Percentiles rank a stretch among this genome's conserved stretches.
These are phyloP conservation scores for Crambe crambe DNA, from an alignment of 37 sponge, comb jelly and placozoan genomes.

Conservation along the genomic window DNA sequence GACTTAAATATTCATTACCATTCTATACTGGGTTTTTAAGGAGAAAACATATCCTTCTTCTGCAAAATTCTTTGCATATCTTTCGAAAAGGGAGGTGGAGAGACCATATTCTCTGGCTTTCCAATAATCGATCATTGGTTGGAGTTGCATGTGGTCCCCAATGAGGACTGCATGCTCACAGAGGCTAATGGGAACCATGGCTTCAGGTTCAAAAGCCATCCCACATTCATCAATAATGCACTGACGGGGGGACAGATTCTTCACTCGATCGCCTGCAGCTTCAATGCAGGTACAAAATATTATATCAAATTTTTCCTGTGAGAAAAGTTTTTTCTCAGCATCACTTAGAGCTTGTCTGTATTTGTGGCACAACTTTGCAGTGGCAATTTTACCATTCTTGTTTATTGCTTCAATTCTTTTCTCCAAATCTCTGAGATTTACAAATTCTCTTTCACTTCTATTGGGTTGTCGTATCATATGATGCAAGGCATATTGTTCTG, in stretches of 20 bases:
- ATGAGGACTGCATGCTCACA: slow-evolving; percentile 73
- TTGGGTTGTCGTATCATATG: slow-evolving; percentile 15
- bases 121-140: slow-evolving; percentile 51
- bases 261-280: slow-evolving; percentile 50
- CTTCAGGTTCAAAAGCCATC: slow-evolving; percentile 81
- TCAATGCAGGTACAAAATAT: slow-evolving; percentile 78
- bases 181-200: slow-evolving; percentile 58
- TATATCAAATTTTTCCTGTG: slow-evolving; percentile 33
- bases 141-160: slow-evolving; percentile 78
- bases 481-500: slow-evolving; percentile 49
- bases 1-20: slow-evolving; percentile 64
- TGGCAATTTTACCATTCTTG: slow-evolving; percentile 1
- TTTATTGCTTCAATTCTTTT: slow-evolving; percentile 12
- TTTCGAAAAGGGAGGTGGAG: slow-evolving; percentile 67
- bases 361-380: not conserved
- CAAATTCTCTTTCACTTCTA: not conserved
- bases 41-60: not conserved
- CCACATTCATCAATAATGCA: slow-evolving; percentile 82
- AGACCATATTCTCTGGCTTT: slow-evolving; percentile 64
- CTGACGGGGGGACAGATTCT: slow-evolving; percentile 23
- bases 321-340: slow-evolving; percentile 35
- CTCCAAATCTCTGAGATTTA: slow-evolving; percentile 50
- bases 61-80: slow-evolving; percentile 45
- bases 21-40: slow-evolving; percentile 67
- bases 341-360: slow-evolving; percentile 5